phyloP scores from a whole-genome alignment of 1,140 invertebrate species.

The Pogonomyrmex californicus region DNA sequence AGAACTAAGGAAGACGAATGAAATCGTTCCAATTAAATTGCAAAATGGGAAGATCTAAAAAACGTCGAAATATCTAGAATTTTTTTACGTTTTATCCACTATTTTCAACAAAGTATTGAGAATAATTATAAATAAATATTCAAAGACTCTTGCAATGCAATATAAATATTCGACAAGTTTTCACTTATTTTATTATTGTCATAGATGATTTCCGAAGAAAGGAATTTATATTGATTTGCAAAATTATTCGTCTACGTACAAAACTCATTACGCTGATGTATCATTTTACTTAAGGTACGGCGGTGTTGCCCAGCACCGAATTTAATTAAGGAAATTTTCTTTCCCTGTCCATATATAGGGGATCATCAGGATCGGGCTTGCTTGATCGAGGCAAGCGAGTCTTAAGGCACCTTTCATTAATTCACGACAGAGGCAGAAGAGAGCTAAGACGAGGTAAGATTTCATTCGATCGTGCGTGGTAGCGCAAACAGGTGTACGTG shows the following conservation, averaged over 20 bases:
- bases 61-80: not conserved
- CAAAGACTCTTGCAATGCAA: not conserved
- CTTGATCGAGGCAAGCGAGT: not conserved
- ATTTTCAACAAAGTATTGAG: not conserved
- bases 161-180: no score
- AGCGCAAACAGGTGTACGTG: conserved; percentile 26
- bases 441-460: conserved; percentile 33
- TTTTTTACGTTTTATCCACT: not conserved
- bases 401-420: not conserved
- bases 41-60: not conserved
- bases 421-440: not conserved
- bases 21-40: conserved; percentile 39
- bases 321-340: conserved; percentile 13
- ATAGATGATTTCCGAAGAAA: not conserved
- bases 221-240: not conserved
- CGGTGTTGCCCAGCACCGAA: not conserved
- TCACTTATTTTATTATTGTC: not conserved
- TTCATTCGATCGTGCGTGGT: conserved; percentile 26
- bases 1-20: not conserved
- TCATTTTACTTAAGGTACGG: not conserved
- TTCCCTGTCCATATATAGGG: not conserved
- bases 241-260: not conserved
- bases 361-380: not conserved
- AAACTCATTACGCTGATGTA: not conserved
- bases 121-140: not conserved